A percentile compares a stretch with the other conserved stretches of the same genome.
phyloP scores from a whole-genome alignment of 2,113 vertebrate genomes.

The Actinemys pallida region DNA sequence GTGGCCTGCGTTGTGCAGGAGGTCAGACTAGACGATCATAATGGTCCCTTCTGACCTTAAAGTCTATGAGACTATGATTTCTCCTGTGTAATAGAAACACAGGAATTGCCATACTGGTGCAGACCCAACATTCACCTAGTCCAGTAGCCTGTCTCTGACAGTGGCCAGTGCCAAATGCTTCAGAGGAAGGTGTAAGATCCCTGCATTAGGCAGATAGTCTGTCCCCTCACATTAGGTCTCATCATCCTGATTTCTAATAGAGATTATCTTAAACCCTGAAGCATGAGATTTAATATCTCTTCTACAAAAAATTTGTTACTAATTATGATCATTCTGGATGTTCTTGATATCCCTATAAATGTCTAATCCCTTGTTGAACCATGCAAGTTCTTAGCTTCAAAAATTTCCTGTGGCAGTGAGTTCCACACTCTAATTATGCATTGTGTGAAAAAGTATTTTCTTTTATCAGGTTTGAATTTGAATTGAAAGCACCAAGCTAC shows the following conservation, averaged over 20 bases:
- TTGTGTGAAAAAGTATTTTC: background rate
- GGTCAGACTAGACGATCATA: too few species aligned
- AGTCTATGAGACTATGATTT: background rate
- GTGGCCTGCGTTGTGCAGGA: too few species aligned
- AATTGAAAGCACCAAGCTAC: background rate
- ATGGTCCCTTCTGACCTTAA: too few species aligned
- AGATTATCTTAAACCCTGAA: background rate
- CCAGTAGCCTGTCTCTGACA: background rate
- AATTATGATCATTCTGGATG: background rate
- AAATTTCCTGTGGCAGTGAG: background rate
- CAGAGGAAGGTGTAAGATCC: background rate
- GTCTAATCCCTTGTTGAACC: background rate
- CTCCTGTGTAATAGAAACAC: background rate
- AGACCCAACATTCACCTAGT: fast-evolving
- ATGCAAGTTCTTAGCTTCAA: background rate
- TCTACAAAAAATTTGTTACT: background rate
- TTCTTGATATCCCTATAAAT: background rate
- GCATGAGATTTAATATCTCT: background rate
- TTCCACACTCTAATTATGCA: too few species aligned
- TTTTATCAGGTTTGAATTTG: background rate
- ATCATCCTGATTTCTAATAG: background rate
- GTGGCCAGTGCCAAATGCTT: background rate
- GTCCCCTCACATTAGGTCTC: background rate
- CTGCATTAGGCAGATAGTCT: fast-evolving
- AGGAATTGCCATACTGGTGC: background rate